phyloP scores from a whole-genome alignment of 2,797 vertebrate species.

The Anas flavirostris region DNA sequence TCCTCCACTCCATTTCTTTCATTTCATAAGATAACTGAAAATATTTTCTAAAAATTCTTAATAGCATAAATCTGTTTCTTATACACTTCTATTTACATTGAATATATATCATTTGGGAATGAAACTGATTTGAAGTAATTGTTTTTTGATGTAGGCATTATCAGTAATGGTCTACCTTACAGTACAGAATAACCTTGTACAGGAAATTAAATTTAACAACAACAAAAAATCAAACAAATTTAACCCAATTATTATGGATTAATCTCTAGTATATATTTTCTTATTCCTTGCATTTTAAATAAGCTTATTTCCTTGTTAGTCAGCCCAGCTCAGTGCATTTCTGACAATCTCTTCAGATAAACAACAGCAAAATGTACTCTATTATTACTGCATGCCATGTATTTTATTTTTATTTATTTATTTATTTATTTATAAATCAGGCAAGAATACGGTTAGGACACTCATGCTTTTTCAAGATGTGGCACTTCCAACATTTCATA shows the following conservation, averaged over 20 bases:
- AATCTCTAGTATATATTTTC: not conserved
- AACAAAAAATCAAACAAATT: not conserved
- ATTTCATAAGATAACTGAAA: not conserved
- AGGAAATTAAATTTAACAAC: not conserved
- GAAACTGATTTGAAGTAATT: not conserved
- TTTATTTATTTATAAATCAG: slow-evolving; percentile 48
- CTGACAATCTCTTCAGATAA: slow-evolving; percentile 53
- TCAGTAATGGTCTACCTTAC: not conserved
- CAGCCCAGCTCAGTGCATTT: slow-evolving; percentile 54
- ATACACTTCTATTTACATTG: not conserved
- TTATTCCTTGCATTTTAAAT: slow-evolving; percentile 15
- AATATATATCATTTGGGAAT: slow-evolving; percentile 15
- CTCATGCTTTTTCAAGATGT: slow-evolving; percentile 69
- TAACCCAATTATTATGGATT: not conserved
- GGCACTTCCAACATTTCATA: slow-evolving; percentile 47
- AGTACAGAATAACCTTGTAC: slow-evolving; percentile 1
- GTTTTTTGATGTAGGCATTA: slow-evolving; percentile 8
- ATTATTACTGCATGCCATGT: slow-evolving; percentile 67
- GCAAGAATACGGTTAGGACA: slow-evolving; percentile 58
- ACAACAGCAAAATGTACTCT: slow-evolving; percentile 42
- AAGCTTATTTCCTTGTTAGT: slow-evolving; percentile 6
- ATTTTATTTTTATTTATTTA: not conserved
- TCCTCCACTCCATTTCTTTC: not conserved
- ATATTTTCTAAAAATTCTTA: not conserved
- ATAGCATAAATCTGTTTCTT: not conserved